phyloP scores from a whole-genome alignment of 2,113 vertebrate genomes.

The Oreochromis tanganicae region DNA sequence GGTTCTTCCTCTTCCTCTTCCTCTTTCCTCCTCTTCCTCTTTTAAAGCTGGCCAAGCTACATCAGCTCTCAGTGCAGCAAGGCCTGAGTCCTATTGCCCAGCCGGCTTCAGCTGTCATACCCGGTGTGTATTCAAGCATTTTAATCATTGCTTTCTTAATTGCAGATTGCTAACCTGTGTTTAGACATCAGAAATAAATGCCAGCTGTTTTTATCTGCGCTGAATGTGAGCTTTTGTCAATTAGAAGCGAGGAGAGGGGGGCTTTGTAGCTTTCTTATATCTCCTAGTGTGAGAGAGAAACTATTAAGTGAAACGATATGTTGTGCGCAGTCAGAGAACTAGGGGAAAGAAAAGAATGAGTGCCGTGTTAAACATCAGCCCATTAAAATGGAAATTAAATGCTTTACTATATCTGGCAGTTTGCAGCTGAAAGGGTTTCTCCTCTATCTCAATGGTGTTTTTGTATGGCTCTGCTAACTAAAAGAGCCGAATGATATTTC shows the following conservation, averaged over 20 bases:
- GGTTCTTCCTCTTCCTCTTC: background rate
- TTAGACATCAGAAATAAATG: background rate
- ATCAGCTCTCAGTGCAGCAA: constrained; percentile 91
- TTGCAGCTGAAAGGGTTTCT: constrained; percentile 6
- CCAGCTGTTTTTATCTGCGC: background rate
- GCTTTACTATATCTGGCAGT: constrained; percentile 28
- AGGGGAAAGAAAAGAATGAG: constrained; percentile 3
- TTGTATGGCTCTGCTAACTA: background rate
- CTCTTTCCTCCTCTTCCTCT: background rate
- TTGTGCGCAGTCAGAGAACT: constrained; percentile 23
- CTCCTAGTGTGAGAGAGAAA: constrained; percentile 5
- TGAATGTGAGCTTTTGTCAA: constrained; percentile 30
- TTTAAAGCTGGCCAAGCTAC: constrained; percentile 86
- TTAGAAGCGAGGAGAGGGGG: background rate
- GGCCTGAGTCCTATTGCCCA: constrained; percentile 78
- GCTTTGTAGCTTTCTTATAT: constrained; percentile 15
- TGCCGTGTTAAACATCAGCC: constrained; percentile 45
- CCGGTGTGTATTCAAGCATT: constrained; percentile 73
- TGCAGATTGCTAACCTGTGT: background rate
- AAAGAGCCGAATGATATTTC: constrained; percentile 11
- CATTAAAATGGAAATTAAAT: constrained; percentile 57
- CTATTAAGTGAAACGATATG: constrained; percentile 44
- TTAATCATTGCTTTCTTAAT: background rate
- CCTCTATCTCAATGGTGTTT: background rate
- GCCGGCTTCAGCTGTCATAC: constrained; percentile 71